Conservation (phyloP, 2,888 invertebrate species). For the Apamea anceps region DNA sequence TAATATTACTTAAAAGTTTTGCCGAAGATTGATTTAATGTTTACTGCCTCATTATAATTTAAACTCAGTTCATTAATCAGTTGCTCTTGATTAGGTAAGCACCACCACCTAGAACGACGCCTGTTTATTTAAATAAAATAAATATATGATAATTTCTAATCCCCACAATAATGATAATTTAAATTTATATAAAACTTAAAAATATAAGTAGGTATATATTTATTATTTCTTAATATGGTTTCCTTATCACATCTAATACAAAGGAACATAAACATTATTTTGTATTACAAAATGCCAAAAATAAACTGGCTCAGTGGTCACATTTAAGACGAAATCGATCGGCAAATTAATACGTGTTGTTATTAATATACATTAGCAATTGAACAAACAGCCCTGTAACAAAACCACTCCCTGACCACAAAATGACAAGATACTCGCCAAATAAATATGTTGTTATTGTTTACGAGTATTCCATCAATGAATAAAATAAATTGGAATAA, state of each 20-base stretch:
- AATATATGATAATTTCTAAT: background rate
- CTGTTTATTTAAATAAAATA: background rate
- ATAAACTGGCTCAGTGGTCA: background rate
- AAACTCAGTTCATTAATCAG: background rate
- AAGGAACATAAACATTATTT: background rate
- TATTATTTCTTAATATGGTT: slow-evolving; percentile 1
- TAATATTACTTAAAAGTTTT: slow-evolving; percentile 13
- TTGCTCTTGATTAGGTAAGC: background rate
- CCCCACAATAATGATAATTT: background rate
- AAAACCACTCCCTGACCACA: slow-evolving; percentile 50
- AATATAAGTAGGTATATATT: background rate
- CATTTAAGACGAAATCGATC: slow-evolving; percentile 13
- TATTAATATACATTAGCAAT: slow-evolving; percentile 36
- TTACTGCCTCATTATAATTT: background rate
- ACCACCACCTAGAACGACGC: background rate
- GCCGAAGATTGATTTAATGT: background rate
- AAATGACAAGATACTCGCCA: slow-evolving; percentile 44
- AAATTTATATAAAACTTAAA: background rate
- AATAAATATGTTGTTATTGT: slow-evolving; percentile 57
- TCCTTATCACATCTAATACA: background rate
- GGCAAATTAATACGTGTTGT: background rate
- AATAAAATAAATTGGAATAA: slow-evolving; percentile 48
- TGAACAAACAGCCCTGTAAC: slow-evolving; percentile 11
- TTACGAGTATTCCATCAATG: slow-evolving; percentile 43
- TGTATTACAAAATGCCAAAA: slow-evolving; percentile 1